Percentiles rank a stretch among this genome's conserved stretches.
Evolutionary conservation across 2,113 vertebrate species (phyloP).

Genomic region (Hemibagrus wyckioides): DNA sequence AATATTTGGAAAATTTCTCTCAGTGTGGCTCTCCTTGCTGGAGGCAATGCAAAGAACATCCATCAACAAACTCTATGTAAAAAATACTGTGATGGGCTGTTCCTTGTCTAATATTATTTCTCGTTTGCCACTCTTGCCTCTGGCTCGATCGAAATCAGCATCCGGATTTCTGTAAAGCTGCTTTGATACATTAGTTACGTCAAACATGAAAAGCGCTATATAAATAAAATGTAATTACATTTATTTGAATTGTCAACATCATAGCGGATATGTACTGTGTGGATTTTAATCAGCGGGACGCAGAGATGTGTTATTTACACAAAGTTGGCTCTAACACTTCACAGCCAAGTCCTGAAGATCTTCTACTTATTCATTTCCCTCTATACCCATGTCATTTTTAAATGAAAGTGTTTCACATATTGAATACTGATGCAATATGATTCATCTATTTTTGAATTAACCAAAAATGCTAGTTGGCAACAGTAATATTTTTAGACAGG

Average conservation of each 20-base stretch:
- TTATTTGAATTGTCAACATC: not conserved
- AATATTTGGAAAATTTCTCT: conserved; percentile 23
- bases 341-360: not conserved
- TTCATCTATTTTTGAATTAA: not conserved
- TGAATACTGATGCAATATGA: not conserved
- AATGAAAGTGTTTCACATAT: not conserved
- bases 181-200: not conserved
- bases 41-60: not conserved
- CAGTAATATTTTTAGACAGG: not conserved
- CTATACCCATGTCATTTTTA: not conserved
- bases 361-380: not conserved
- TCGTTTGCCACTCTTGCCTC: conserved; percentile 50
- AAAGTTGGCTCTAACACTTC: not conserved
- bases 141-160: not conserved
- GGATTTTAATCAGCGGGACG: not conserved
- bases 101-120: conserved; percentile 24
- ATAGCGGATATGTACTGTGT: not conserved
- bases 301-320: not conserved
- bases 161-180: not conserved
- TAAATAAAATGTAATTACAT: not conserved
- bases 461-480: not conserved
- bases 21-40: not conserved
- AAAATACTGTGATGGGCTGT: not conserved
- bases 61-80: not conserved
- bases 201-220: not conserved